Base-by-base conservation (phyloP, 2,797 vertebrate species). In the Anguilla megastoma region DNA sequence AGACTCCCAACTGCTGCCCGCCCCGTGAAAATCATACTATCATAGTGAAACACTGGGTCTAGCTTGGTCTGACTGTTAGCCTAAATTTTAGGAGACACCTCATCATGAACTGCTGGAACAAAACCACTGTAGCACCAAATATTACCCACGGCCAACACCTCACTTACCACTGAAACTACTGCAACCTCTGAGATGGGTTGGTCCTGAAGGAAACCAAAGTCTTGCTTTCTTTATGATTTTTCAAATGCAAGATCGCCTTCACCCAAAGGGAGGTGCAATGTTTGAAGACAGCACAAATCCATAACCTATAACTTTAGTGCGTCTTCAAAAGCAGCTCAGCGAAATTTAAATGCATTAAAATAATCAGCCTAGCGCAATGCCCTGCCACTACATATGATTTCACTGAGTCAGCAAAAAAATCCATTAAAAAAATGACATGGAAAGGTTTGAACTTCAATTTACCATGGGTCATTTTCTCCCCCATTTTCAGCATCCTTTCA, bases 401-500 rank as follows among this genome's bases (percentile, higher is more conserved):
- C 30, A 16, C 27, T 3, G 27, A 10, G 27, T 33, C 30, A 9
- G 30, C 69, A 74, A 74, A 74, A 74, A 9, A 33, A 74, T 74
- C 10, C 69, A 74, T 74, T 74, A 9, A 74, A 33, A 33, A 74
- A 74, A 33, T 3, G 63, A 74, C 69, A 12, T 36, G 2, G 27
- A 14, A 9, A 74, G 30, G 69, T 3, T 4, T 74, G 69, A 33
- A 36, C 6, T 74, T 33, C 2, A 74, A 30, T 33, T 45, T 74
- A 27, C 69, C 27, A 74, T 10, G 4, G 69, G 69, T 74, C 69
- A 69, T 69, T 69, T 36, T 74, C 8, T 69, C 21, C 1, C 16
- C 21, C 14, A 69, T 69, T 69, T 69, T 69, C 63, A 36, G 50
- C 86, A 74, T 50, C 56, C 71, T 86, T 86, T 79, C 50, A 52